A percentile compares a stretch with the other conserved stretches of the same genome.
These are phyloP conservation scores for Gopherus flavomarginatus DNA, from an alignment of 2,113 vertebrate genomes.

Conservation along the genomic window DNA sequence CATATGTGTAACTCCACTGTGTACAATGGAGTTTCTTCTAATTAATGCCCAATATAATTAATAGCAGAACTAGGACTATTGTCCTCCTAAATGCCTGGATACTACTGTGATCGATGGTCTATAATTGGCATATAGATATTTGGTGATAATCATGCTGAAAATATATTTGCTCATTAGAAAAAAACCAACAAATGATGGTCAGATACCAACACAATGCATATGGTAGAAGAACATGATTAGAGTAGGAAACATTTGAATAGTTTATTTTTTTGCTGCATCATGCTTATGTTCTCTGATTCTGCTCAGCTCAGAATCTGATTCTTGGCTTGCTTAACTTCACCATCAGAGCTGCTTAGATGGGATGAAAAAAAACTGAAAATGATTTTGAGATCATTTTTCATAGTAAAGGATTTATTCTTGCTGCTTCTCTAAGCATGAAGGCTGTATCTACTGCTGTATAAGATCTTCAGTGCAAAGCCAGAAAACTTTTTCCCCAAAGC, in stretches of 20 bases:
- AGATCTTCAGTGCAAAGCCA: neutral
- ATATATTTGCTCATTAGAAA: neutral
- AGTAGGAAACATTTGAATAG: neutral
- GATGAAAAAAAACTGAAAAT: constrained; percentile 2
- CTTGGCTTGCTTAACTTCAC: neutral
- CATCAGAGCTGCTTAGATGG: neutral
- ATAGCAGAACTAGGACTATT: neutral
- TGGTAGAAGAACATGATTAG: neutral
- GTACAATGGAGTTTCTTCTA: neutral
- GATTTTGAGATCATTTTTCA: neutral
- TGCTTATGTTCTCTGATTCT: neutral
- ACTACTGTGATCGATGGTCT: neutral
- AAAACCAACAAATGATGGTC: neutral
- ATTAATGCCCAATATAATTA: neutral
- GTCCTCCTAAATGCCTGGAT: constrained; percentile 12
- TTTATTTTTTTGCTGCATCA: neutral
- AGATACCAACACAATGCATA: neutral
- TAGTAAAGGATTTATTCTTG: neutral
- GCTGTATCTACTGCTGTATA: neutral
- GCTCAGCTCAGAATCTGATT: neutral
- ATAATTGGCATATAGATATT: neutral
- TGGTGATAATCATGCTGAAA: neutral
- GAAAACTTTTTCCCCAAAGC: neutral
- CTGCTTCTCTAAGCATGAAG: neutral
- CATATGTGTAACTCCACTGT: neutral